phyloP scores from a whole-genome alignment of 2,113 vertebrate species.

The Vimba vimba region DNA sequence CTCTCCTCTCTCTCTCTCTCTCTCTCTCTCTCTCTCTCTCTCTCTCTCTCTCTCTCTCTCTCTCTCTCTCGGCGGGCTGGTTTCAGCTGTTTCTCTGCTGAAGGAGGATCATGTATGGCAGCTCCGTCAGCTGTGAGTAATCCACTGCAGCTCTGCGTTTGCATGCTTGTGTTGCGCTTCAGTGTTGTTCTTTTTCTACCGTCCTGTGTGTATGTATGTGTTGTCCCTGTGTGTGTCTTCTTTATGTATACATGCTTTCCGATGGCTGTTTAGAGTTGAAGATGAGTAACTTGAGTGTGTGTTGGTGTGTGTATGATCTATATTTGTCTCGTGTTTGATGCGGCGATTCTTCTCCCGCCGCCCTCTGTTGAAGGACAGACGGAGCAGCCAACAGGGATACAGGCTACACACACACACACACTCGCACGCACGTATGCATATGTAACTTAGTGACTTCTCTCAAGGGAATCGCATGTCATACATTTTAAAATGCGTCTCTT shows the following conservation, averaged over 20 bases:
- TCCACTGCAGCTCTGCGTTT: conserved; percentile 50
- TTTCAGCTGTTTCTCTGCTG: conserved; percentile 40
- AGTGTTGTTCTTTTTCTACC: neutral
- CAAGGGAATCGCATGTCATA: conserved; percentile 14
- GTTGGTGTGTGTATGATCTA: conserved; percentile 66
- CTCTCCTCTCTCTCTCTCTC: conserved; percentile 43
- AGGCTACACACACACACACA: neutral
- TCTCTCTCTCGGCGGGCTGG: conserved; percentile 19
- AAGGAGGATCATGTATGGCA: conserved; percentile 67
- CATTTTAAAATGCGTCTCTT: conserved; percentile 29
- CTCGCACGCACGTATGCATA: neutral
- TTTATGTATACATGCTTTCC: neutral
- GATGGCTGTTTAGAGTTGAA: conserved; percentile 43
- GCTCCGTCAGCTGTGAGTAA: conserved; percentile 71
- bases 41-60: conserved; percentile 44
- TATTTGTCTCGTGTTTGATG: conserved; percentile 73
- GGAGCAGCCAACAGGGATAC: conserved; percentile 35
- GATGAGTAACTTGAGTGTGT: conserved; percentile 8
- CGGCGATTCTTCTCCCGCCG: conserved; percentile 67
- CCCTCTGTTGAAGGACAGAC: conserved; percentile 75
- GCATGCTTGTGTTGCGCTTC: conserved; percentile 17
- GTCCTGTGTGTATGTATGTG: neutral
- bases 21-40: neutral
- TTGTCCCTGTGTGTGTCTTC: neutral
- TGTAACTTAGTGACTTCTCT: conserved; percentile 10